A percentile compares a stretch with the other conserved stretches of the same genome.
Conservation (phyloP, 2,888 invertebrate species). For the Caenorhabditis sp. region DNA sequence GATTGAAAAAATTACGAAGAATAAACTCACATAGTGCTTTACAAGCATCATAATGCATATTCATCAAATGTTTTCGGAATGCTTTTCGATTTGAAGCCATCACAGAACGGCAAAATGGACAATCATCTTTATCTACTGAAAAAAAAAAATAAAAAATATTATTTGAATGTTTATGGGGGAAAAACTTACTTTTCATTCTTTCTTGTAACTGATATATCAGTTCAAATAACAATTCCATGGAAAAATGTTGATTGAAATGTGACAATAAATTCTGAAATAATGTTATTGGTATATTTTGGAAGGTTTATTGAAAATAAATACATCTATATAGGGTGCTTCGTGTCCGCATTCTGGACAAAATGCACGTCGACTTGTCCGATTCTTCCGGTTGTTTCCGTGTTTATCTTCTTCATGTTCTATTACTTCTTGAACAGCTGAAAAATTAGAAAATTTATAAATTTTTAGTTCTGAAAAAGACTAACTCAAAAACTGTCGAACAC, state of each 20-base stretch:
- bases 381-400: slow-evolving; percentile 5
- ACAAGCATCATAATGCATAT: slow-evolving; percentile 19
- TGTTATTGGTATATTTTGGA: neutral
- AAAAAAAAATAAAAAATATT: neutral
- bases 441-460: neutral
- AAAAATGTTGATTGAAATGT: neutral
- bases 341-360: neutral
- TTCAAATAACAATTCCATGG: neutral
- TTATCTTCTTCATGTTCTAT: slow-evolving; percentile 23
- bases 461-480: slow-evolving; percentile 4
- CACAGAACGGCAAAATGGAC: slow-evolving; percentile 26
- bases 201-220: neutral
- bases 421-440: slow-evolving; percentile 27
- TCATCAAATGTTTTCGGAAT: slow-evolving; percentile 21
- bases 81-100: slow-evolving; percentile 12
- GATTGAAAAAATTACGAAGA: neutral
- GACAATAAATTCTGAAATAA: neutral
- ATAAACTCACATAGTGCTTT: slow-evolving; percentile 6
- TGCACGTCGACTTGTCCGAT: neutral
- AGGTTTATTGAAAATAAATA: neutral
- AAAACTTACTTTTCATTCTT: neutral
- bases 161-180: neutral
- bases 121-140: slow-evolving; percentile 20
- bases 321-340: neutral
- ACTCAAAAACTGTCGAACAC: slow-evolving; percentile 27